phyloP scores from a whole-genome alignment of 2,797 vertebrate genomes.

The Synaphobranchus kaupii region DNA sequence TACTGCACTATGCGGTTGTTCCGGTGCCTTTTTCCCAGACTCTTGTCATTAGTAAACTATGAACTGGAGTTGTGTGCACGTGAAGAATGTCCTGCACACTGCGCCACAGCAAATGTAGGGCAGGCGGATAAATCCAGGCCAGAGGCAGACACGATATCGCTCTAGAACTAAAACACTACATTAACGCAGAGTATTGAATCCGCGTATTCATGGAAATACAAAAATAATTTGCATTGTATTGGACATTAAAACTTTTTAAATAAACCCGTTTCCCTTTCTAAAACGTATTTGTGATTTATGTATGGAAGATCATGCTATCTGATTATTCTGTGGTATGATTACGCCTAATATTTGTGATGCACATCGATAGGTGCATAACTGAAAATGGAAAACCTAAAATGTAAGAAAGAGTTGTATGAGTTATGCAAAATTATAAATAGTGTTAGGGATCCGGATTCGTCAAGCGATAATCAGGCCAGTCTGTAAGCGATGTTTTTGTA shows the following conservation, averaged over 20 bases:
- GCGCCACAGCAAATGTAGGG: slow-evolving; percentile 22
- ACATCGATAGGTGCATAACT: background rate
- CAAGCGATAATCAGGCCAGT: background rate
- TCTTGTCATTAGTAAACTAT: background rate
- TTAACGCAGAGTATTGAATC: background rate
- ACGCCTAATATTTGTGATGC: background rate
- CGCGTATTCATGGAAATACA: background rate
- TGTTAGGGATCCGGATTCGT: background rate
- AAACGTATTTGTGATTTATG: background rate
- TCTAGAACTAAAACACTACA: background rate
- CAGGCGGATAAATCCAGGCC: slow-evolving; percentile 34
- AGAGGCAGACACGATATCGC: background rate
- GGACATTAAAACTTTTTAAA: background rate
- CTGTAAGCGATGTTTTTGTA: background rate
- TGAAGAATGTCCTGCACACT: background rate
- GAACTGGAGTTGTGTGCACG: background rate
- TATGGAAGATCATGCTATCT: background rate
- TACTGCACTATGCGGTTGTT: background rate
- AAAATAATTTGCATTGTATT: background rate
- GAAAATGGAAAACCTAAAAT: background rate
- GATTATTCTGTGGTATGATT: background rate
- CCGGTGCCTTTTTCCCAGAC: background rate
- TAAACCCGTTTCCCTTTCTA: background rate
- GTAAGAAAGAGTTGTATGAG: background rate
- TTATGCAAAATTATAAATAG: background rate